A percentile compares a stretch with the other conserved stretches of the same genome.
Conservation (phyloP, 2,888 invertebrate species). For the Synergus itoensis region DNA sequence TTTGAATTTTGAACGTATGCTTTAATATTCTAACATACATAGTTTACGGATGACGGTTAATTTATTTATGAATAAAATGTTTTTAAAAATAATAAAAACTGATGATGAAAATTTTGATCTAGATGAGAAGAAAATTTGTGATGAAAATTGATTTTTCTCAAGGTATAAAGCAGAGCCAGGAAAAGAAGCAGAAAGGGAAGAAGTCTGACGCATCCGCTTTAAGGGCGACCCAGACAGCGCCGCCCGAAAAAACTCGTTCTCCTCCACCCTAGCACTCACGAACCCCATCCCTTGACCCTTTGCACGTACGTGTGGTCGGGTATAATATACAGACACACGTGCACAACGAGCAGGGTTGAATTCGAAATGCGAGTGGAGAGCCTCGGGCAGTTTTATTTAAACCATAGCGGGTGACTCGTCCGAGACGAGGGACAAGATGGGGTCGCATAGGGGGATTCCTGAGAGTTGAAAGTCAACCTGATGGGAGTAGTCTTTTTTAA, state of each 20-base stretch:
- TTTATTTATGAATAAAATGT: not conserved
- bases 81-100: not conserved
- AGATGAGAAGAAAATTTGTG: not conserved
- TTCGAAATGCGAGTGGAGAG: slow-evolving; percentile 54
- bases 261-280: slow-evolving; percentile 55
- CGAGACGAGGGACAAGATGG: slow-evolving; percentile 15
- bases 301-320: slow-evolving; percentile 32
- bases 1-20: no score
- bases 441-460: slow-evolving; percentile 17
- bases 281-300: slow-evolving; percentile 46
- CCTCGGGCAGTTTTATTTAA: slow-evolving; percentile 58
- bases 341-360: slow-evolving; percentile 52
- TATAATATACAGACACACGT: slow-evolving; percentile 32
- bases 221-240: slow-evolving; percentile 67
- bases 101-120: not conserved
- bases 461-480: slow-evolving; percentile 37
- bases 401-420: slow-evolving; percentile 48
- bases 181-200: slow-evolving; percentile 46
- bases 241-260: slow-evolving; percentile 59
- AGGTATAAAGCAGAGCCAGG: slow-evolving; percentile 19
- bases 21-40: no score
- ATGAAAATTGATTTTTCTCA: not conserved
- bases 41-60: not conserved
- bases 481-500: not conserved
- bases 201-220: slow-evolving; percentile 64